Percentiles rank a stretch among this genome's conserved stretches.
Conservation (phyloP, 1,140 invertebrate species). For the Psix sp. region DNA sequence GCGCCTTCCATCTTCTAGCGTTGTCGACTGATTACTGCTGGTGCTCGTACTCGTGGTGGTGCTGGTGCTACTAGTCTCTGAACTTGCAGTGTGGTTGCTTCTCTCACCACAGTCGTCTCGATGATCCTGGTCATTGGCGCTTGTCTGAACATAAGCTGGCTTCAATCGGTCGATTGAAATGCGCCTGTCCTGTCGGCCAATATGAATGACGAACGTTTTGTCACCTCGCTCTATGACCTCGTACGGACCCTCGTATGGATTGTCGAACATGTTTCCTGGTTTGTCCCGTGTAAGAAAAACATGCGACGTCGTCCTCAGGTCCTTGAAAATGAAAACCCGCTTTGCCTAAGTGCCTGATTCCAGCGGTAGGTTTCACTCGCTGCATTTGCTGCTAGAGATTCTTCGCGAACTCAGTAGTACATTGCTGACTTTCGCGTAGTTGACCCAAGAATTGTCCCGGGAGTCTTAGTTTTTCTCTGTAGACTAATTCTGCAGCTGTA, state of each 20-base stretch:
- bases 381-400: background rate
- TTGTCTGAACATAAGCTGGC: background rate
- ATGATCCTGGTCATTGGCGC: background rate
- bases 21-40: no score
- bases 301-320: background rate
- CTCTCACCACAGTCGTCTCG: no score
- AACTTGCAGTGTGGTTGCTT: background rate
- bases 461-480: background rate
- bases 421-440: background rate
- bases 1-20: no score
- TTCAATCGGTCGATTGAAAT: slow-evolving; percentile 1
- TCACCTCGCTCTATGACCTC: background rate
- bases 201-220: background rate
- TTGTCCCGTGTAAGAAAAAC: background rate
- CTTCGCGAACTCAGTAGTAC: background rate
- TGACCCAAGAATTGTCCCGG: background rate
- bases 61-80: background rate
- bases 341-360: background rate
- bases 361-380: background rate
- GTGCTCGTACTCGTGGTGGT: background rate
- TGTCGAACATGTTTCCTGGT: background rate
- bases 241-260: background rate
- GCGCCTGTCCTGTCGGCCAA: background rate
- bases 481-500: no score
- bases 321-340: background rate